Conservation (phyloP, 2,888 invertebrate species). For the Xestoiulus laeticollis region DNA sequence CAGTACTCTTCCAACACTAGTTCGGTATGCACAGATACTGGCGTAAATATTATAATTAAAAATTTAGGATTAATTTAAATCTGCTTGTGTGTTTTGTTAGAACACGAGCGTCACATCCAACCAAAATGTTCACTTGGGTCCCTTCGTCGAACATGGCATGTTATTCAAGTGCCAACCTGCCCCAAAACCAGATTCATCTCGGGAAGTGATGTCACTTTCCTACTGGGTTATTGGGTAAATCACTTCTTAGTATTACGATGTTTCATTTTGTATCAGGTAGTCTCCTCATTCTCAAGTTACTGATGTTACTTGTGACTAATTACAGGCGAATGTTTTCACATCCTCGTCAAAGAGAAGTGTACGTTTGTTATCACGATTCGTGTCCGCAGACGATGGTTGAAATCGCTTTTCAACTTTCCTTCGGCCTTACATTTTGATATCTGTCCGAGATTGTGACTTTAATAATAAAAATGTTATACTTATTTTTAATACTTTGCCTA, state of each 20-base stretch:
- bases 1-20: conserved; percentile 62
- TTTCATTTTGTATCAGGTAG: too few relatives aligned
- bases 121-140: neutral
- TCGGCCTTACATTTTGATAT: conserved; percentile 40
- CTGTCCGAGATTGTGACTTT: too few relatives aligned
- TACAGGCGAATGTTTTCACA: conserved; percentile 78
- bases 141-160: conserved; percentile 82
- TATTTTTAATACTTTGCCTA: too few relatives aligned
- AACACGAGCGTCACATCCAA: neutral
- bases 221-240: conserved; percentile 84
- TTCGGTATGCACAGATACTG: neutral
- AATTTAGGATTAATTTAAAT: neutral
- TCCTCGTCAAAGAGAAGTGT: conserved; percentile 81
- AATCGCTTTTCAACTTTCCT: conserved; percentile 78
- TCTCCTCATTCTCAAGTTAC: neutral
- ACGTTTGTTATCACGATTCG: conserved; percentile 86
- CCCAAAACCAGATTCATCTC: conserved; percentile 54
- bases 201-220: conserved; percentile 64
- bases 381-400: conserved; percentile 89
- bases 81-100: neutral
- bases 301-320: conserved; percentile 58
- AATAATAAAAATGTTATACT: too few relatives aligned
- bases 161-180: conserved; percentile 66
- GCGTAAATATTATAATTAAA: neutral
- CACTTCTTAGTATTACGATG: neutral